Percentiles rank a stretch among this genome's conserved stretches.
Conservation (phyloP, 2,888 invertebrate species). For the Halictus quadricinctus region DNA sequence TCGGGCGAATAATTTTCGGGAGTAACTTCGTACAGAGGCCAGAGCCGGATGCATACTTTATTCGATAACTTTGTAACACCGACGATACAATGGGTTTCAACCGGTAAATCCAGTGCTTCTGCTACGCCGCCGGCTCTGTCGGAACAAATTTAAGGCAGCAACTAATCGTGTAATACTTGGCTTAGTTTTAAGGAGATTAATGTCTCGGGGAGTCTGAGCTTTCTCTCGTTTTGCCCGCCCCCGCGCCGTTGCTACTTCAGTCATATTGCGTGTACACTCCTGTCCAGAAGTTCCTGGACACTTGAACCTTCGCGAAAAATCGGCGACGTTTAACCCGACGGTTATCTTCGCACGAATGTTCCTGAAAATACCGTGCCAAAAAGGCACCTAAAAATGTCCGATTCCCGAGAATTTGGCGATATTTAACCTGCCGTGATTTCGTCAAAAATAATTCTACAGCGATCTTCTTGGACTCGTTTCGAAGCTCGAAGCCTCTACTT, state of each 20-base stretch:
- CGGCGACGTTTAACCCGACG: too few species aligned
- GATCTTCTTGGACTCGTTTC: too few species aligned
- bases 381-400: too few species aligned
- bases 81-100: slow-evolving; percentile 40
- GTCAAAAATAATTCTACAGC: too few species aligned
- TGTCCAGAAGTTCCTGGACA: not conserved
- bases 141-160: slow-evolving; percentile 53
- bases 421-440: too few species aligned
- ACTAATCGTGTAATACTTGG: slow-evolving; percentile 61
- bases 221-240: not conserved
- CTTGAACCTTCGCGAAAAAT: not conserved
- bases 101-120: slow-evolving; percentile 50
- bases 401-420: too few species aligned
- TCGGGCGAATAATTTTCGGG: slow-evolving; percentile 43
- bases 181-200: slow-evolving; percentile 62
- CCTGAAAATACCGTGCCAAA: too few species aligned
- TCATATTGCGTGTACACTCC: not conserved
- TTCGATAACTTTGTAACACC: slow-evolving; percentile 57
- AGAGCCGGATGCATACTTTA: slow-evolving; percentile 43
- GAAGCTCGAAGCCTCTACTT: too few species aligned
- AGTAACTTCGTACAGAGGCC: slow-evolving; percentile 11
- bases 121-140: slow-evolving; percentile 22
- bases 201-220: slow-evolving; percentile 17
- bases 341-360: too few species aligned
- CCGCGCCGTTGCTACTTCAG: not conserved